phyloP scores from a whole-genome alignment of 2,888 invertebrate species.

The Euzetes globulus region DNA sequence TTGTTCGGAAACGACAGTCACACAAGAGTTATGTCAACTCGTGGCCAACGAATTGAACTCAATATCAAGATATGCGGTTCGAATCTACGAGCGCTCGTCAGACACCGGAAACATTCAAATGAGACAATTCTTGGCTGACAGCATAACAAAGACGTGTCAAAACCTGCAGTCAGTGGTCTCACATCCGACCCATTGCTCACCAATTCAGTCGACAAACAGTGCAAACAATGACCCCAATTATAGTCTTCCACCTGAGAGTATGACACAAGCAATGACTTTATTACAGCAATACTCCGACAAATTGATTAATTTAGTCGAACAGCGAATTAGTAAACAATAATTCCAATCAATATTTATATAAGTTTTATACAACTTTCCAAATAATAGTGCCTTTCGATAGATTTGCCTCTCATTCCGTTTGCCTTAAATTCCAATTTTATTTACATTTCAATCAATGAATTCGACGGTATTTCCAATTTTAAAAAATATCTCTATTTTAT shows the following conservation, averaged over 20 bases:
- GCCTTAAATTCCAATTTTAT: slow-evolving; percentile 1
- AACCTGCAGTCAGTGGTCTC: slow-evolving; percentile 23
- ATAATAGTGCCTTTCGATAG: slow-evolving; percentile 15
- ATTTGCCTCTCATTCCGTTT: not conserved
- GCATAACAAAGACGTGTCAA: slow-evolving; percentile 32
- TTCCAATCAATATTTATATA: not conserved
- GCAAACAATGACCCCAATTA: not conserved
- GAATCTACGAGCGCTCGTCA: slow-evolving; percentile 56
- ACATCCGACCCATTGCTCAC: not conserved
- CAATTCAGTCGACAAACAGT: not conserved
- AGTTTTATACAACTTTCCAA: not conserved
- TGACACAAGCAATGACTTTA: slow-evolving; percentile 44
- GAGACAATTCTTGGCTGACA: slow-evolving; percentile 31
- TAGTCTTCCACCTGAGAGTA: slow-evolving; percentile 37
- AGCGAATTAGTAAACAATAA: slow-evolving; percentile 50
- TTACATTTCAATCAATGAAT: too few species aligned
- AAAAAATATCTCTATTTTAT: not conserved
- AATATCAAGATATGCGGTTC: slow-evolving; percentile 63
- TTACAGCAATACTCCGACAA: slow-evolving; percentile 60
- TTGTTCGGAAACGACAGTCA: slow-evolving; percentile 37
- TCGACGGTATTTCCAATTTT: not conserved
- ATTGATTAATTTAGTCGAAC: slow-evolving; percentile 57
- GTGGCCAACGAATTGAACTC: slow-evolving; percentile 43
- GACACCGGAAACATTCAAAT: slow-evolving; percentile 32
- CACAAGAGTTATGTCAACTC: slow-evolving; percentile 43